Conservation (phyloP, 1,140 invertebrate genomes). For the Wasmannia auropunctata region DNA sequence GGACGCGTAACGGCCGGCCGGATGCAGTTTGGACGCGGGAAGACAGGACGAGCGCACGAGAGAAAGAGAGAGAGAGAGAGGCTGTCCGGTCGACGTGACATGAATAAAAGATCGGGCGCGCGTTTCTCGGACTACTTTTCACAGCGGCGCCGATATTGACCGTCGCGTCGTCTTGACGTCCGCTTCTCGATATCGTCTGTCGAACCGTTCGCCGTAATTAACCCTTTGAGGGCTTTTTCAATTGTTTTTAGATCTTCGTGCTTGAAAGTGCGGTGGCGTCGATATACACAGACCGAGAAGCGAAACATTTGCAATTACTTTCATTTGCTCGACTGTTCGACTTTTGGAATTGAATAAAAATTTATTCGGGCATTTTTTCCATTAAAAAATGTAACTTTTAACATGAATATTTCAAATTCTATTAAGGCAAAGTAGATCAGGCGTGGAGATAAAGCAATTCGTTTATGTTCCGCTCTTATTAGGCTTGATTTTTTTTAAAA, state of each 20-base stretch:
- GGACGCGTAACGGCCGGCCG: slow-evolving; percentile 18
- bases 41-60: slow-evolving; percentile 35
- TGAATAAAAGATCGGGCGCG: slow-evolving; percentile 43
- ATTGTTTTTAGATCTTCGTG: slow-evolving; percentile 25
- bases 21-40: slow-evolving; percentile 19
- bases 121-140: slow-evolving; percentile 6
- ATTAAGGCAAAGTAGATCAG: background rate
- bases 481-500: background rate
- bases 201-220: slow-evolving; percentile 14
- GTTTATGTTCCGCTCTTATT: background rate
- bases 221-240: slow-evolving; percentile 13
- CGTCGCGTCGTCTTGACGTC: slow-evolving; percentile 13
- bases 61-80: too few species aligned
- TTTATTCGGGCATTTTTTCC: background rate
- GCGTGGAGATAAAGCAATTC: background rate
- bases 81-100: slow-evolving; percentile 22
- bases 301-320: background rate
- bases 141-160: slow-evolving; percentile 16
- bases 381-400: background rate
- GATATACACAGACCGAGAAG: slow-evolving; percentile 9
- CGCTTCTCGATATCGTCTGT: slow-evolving; percentile 11
- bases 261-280: background rate
- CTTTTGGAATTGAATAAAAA: background rate
- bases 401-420: background rate
- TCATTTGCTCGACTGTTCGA: too few species aligned